These are phyloP conservation scores for Druceiella hillmani DNA, from an alignment of 2,888 invertebrate genomes.

Conservation along the genomic window DNA sequence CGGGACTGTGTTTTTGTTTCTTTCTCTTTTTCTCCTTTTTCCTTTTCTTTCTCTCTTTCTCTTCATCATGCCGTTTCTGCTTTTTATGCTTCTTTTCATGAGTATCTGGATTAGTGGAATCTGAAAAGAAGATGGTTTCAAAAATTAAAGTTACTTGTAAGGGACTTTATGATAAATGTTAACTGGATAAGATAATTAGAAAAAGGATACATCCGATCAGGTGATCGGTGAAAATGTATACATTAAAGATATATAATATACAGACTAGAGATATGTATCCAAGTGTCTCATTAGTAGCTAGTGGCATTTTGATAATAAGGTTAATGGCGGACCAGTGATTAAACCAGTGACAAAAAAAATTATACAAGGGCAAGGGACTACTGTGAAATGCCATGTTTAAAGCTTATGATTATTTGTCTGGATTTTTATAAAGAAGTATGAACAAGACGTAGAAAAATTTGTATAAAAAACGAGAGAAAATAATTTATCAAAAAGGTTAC, in stretches of 20 bases:
- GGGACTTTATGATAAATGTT: slow-evolving; percentile 14
- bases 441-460: not conserved
- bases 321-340: no score
- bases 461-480: not conserved
- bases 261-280: no score
- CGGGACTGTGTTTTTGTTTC: slow-evolving; percentile 91
- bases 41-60: slow-evolving; percentile 87
- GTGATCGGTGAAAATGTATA: no score
- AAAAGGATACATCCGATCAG: no score
- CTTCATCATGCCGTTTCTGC: slow-evolving; percentile 88
- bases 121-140: slow-evolving; percentile 30
- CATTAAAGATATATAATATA: no score
- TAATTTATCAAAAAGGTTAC: slow-evolving; percentile 32
- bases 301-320: no score
- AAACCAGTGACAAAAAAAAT: no score
- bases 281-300: no score
- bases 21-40: slow-evolving; percentile 95
- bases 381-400: no score
- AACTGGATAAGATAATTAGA: not conserved
- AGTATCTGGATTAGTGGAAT: slow-evolving; percentile 66
- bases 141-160: slow-evolving; percentile 51
- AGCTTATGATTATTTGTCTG: no score
- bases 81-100: slow-evolving; percentile 96
- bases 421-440: no score
- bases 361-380: no score